Evolutionary conservation across 2,888 invertebrate species (phyloP).

Genomic region (Cheilosia variabilis): DNA sequence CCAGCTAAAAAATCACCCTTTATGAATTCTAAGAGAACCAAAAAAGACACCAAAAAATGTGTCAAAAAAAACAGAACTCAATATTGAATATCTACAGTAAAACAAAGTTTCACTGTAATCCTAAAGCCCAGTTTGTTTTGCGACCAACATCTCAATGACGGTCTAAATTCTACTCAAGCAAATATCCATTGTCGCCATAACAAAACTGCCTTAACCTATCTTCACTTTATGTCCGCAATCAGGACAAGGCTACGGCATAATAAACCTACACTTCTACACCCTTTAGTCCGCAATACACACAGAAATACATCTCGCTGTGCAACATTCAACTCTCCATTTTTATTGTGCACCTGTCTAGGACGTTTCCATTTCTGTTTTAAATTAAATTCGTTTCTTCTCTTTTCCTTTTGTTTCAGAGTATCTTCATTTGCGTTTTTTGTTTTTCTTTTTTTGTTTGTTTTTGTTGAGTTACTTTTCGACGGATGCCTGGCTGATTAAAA

Average conservation of each 20-base stretch:
- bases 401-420: constrained; percentile 24
- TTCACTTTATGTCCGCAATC: constrained; percentile 1
- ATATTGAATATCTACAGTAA: too few species aligned
- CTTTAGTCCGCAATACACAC: background rate
- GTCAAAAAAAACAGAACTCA: too few species aligned
- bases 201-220: background rate
- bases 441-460: too few species aligned
- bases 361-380: constrained; percentile 57
- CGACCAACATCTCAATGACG: background rate
- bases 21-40: too few species aligned
- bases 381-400: constrained; percentile 51
- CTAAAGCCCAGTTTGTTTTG: background rate
- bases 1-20: too few species aligned
- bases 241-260: constrained; percentile 11
- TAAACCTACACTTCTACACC: background rate
- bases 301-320: background rate
- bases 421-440: constrained; percentile 48
- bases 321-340: background rate
- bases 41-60: too few species aligned
- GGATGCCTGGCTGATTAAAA: constrained; percentile 63
- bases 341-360: constrained; percentile 37
- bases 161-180: background rate
- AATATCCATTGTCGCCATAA: background rate
- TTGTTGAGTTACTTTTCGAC: constrained; percentile 54
- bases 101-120: too few species aligned